A percentile compares a stretch with the other conserved stretches of the same genome.
These are phyloP conservation scores for Drosophila chauvacae DNA, from an alignment of 1,140 invertebrate genomes.

Conservation along the genomic window DNA sequence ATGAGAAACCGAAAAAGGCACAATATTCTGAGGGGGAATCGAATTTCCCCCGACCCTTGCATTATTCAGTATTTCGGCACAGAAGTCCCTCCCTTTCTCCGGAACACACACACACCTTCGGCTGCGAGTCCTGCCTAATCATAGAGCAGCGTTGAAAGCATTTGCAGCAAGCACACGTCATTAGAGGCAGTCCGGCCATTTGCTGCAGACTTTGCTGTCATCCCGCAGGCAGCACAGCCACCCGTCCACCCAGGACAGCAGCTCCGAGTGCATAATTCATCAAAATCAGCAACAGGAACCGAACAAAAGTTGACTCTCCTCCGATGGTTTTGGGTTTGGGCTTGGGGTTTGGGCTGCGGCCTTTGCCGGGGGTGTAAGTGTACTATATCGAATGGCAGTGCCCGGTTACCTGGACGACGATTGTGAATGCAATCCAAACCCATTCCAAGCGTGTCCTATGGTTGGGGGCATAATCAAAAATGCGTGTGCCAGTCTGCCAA, in stretches of 20 bases:
- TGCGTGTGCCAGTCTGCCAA: conserved; percentile 62
- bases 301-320: conserved; percentile 62
- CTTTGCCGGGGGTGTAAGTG: conserved; percentile 12
- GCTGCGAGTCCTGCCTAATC: conserved; percentile 55
- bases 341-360: conserved; percentile 9
- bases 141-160: conserved; percentile 66
- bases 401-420: conserved; percentile 44
- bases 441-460: conserved; percentile 11
- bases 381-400: conserved; percentile 36
- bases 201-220: conserved; percentile 34
- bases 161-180: conserved; percentile 75
- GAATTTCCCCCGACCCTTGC: conserved; percentile 15
- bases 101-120: conserved; percentile 14
- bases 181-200: conserved; percentile 66
- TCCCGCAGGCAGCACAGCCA: conserved; percentile 25
- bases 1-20: conserved; percentile 24
- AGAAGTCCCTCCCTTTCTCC: conserved; percentile 5
- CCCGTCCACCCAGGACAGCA: conserved; percentile 5
- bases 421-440: conserved; percentile 62
- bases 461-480: conserved; percentile 68
- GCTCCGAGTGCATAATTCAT: conserved; percentile 72
- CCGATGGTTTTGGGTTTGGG: conserved; percentile 12
- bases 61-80: conserved; percentile 37
- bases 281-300: conserved; percentile 78
- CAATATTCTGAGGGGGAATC: conserved; percentile 29